Evolutionary conservation across 2,797 vertebrate species (phyloP), one percentile per base, ranked within the genome.

Genomic region (Perodicticus potto): DNA sequence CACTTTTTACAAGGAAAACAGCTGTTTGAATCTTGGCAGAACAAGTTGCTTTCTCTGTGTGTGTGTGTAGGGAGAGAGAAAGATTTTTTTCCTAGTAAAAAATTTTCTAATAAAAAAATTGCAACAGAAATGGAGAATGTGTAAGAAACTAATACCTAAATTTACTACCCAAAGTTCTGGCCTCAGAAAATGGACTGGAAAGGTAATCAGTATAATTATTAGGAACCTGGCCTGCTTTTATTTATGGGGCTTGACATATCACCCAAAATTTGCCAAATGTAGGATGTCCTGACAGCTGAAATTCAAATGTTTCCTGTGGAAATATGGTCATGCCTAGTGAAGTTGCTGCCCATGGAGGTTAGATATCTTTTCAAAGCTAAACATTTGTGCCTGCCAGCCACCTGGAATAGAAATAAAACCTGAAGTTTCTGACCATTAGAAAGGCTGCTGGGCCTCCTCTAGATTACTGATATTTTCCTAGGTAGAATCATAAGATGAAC

Each of bases 281-380:
- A 92, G 81, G 61, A 67, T 97, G 95, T 95, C 87, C 59, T 94
- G 63, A 94, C 69, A 93, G 90, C 19, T 49, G 69, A 96, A 93
- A 95, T 93, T 95, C 40, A 86, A 89, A 83, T 77, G 92, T 10
- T 94, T 92, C 63, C 87, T 86, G 43, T 80, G 80, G 83, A 94
- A 96, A 91, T 88, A 59, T 77, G 70, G 61, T 73, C 87, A 92
- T 91, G 57, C 73, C 70, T 95, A 61, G 34, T 83, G 80, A 97
- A 96, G 37, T 82, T 53, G 72, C 90, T 86, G 67, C 37, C 37
- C 5, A 3, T 76, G 32, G 25, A 95, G 40, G 22, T 40, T 83
- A 22, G 78, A 80, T 45, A 10, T 80, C 70, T 80, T 92, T 80
- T 70, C 70, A 86, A 27, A 65, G 17, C 40, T 86, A 67, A 85